Base-by-base conservation (phyloP, 2,888 invertebrate genomes). In the Argyra leucocephala region DNA sequence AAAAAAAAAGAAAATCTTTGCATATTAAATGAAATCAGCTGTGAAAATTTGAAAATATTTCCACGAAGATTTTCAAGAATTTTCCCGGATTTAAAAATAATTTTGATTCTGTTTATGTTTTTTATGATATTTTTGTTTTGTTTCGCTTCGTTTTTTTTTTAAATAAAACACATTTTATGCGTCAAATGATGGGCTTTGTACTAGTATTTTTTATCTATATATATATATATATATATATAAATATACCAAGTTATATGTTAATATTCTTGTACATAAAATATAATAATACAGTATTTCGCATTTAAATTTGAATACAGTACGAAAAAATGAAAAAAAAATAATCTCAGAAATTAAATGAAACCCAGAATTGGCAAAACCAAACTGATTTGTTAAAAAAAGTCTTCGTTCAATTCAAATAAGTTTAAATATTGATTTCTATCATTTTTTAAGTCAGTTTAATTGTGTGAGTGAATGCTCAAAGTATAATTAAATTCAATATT, bases 11-110 rank as follows among this genome's bases (percentile, higher is more conserved):
- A 71, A 71, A 71, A 69, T 68, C 67, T 65, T 18, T 48, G 48
- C 15, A 48, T 48, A 48, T 67, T 66, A 72, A 73, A 74, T 74
- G 74, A 76, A 79, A 79, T 79, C 79, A 79, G 79, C 79, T 79
- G 79, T 77, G 75, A 78, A 77, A 76, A 78, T 78, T 77, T 76
- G 75, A 72, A 77, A 78, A 79, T 74, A 74, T 79, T 79, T 79
- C 79, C 79, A 79, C 79, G 79, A 78, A 77, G 79, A 79, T 79
- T 79, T 79, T 75, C 12, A 48, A 48, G 48, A 48, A 48, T 48
- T 48, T 48, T 48, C 48, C 48, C 48, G 48, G 48, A 48, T 48
- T 48, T 48, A 48, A 48, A 48, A 48, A 48, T 37, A 62, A 64
- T 67, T 66, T 65, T 64, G 62, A 66, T 66, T 58, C 6, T 10